Base-by-base conservation (phyloP, 2,888 invertebrate species). In the Campoletis raptor region DNA sequence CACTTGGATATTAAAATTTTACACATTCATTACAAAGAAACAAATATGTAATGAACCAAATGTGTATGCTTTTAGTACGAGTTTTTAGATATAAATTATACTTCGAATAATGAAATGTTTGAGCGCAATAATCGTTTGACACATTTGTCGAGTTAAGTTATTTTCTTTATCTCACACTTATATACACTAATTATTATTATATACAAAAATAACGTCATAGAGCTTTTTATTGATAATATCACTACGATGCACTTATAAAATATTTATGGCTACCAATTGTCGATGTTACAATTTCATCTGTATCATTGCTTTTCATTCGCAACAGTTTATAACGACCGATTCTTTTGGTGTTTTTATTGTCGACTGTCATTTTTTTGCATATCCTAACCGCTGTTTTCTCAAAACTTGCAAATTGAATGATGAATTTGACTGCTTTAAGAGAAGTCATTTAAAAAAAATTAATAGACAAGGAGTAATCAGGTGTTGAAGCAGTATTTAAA, bases 191-290 rank as follows among this genome's bases (percentile, higher is more conserved):
- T 89, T 90, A 89, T 88, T 85, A 90, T 88, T 90, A 90, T 88
- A 90, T 89, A 88, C 87, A 87, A 87, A 88, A 85, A 88, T 88
- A 84, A 83, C 79, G 84, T 61, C 82, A 87, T 85, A 89, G 80
- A 88, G 82, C 70, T 85, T 87, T 87, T 90, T 90, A 92, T 91
- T 78, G 89, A 90, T 91, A 91, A 91, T 92, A 92, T 92, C 92
- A 92, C 92, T 89, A 88, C 85, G 89, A 87, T 90, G 90, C 89
- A 81, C 90, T 89, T 89, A 87, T 64, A 18, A 81, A 78, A 77
- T 86, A 81, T 79, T 85, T 87, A 89, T 89, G 89, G 88, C 88
- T 89, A 88, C 83, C 42, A 78, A 77, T 76, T 77, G 76, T 83
- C 72, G 81, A 78, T 81, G 15, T 67, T 79, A 57, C 52, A 74